Evolutionary conservation across 2,888 invertebrate genomes (phyloP).

Genomic region (Augiades crinisus): DNA sequence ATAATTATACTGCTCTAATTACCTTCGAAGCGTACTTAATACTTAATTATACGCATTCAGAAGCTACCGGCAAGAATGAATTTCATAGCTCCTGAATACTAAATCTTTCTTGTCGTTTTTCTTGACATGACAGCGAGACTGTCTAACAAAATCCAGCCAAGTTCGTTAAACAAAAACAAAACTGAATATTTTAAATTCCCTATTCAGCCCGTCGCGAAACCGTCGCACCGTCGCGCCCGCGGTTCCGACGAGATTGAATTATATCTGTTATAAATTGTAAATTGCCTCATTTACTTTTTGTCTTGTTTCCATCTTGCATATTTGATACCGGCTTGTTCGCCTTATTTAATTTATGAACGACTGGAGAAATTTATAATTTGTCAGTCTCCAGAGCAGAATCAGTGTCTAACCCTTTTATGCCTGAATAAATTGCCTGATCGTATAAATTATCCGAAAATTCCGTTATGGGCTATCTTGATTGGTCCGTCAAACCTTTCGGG

Average conservation of each 20-base stretch:
- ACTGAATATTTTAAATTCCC: conserved; percentile 55
- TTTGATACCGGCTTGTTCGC: conserved; percentile 24
- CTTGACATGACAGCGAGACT: conserved; percentile 35
- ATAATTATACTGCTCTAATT: no score
- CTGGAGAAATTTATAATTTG: conserved; percentile 19
- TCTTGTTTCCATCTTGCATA: conserved; percentile 30
- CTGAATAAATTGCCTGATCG: conserved; percentile 4
- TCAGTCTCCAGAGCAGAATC: conserved; percentile 9
- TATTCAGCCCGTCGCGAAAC: conserved; percentile 36
- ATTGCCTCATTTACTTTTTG: conserved; percentile 49
- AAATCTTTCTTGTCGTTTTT: conserved; percentile 41
- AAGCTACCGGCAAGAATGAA: conserved; percentile 24
- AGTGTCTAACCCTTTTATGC: conserved; percentile 2
- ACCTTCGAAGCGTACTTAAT: no score
- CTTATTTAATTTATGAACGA: conserved; percentile 19
- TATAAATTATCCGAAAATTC: conserved; percentile 16
- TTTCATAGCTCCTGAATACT: conserved; percentile 35
- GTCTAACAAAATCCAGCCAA: conserved; percentile 43
- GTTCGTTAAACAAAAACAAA: conserved; percentile 47
- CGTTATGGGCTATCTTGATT: conserved; percentile 10
- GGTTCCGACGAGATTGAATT: conserved; percentile 50
- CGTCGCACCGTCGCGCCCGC: conserved; percentile 42
- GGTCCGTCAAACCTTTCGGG: conserved; percentile 9
- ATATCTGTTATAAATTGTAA: conserved; percentile 53
- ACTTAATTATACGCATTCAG: not conserved